phyloP scores from a whole-genome alignment of 2,113 vertebrate genomes.

The Natator depressus region DNA sequence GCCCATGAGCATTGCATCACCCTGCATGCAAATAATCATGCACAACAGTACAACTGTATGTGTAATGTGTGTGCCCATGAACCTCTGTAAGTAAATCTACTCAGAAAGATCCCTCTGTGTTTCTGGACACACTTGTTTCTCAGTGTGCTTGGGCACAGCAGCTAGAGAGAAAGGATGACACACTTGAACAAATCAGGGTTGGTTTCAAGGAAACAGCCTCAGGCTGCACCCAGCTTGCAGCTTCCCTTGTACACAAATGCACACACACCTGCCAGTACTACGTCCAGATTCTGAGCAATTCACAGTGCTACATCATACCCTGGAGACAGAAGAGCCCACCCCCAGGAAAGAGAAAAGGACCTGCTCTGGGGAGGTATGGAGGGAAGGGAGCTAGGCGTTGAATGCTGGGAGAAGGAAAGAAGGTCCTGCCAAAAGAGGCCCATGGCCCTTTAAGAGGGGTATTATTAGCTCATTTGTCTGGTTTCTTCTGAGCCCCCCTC shows the following conservation, averaged over 20 bases:
- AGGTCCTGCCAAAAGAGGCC: neutral
- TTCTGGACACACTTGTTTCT: neutral
- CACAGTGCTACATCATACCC: rapidly evolving
- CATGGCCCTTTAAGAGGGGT: neutral
- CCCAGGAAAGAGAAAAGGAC: rapidly evolving
- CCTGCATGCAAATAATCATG: rapidly evolving
- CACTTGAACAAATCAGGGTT: neutral
- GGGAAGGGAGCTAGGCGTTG: neutral
- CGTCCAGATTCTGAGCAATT: rapidly evolving
- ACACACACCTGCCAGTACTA: rapidly evolving
- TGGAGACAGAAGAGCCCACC: neutral
- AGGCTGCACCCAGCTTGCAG: neutral
- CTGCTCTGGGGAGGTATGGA: neutral
- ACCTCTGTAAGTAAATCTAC: neutral
- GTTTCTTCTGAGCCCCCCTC: neutral
- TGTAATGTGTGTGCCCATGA: rapidly evolving
- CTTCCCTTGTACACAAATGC: rapidly evolving
- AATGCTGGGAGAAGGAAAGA: rapidly evolving
- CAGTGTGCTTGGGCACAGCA: rapidly evolving
- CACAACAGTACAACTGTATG: neutral
- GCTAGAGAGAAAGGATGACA: rapidly evolving
- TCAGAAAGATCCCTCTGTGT: neutral
- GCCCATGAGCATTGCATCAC: rapidly evolving
- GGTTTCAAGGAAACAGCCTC: neutral
- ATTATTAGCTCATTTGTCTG: rapidly evolving